Conservation (phyloP, 2,888 invertebrate genomes). For the Stenotaenia linearis region DNA sequence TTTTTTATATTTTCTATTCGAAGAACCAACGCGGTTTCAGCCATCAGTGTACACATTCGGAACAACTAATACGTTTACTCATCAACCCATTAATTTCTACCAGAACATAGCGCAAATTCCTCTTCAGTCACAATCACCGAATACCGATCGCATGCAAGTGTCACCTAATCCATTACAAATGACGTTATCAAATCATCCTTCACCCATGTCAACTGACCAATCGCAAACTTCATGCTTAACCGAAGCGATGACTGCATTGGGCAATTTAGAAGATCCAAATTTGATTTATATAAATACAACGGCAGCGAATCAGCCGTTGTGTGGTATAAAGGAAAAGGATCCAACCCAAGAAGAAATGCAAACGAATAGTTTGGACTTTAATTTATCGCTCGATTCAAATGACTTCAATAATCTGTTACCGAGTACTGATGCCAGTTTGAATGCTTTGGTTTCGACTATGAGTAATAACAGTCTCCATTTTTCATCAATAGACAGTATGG, state of each 20-base stretch:
- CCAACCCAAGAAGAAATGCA: slow-evolving; percentile 7
- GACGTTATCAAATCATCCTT: not conserved
- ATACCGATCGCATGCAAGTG: not conserved
- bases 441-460: not conserved
- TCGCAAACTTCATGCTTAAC: not conserved
- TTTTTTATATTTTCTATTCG: not conserved
- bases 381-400: slow-evolving; percentile 1
- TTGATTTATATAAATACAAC: not conserved
- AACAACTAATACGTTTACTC: not conserved
- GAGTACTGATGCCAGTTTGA: not conserved
- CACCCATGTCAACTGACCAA: not conserved
- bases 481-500: not conserved
- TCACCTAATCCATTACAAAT: not conserved
- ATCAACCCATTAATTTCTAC: not conserved
- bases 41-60: not conserved
- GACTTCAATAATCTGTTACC: not conserved
- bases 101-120: not conserved
- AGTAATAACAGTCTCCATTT: slow-evolving; percentile 3
- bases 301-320: not conserved
- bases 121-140: not conserved
- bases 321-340: not conserved
- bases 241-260: not conserved
- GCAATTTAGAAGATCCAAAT: not conserved
- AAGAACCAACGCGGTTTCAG: not conserved
- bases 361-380: not conserved